A percentile compares a stretch with the other conserved stretches of the same genome.
Conservation (phyloP, 2,797 vertebrate genomes). For the Myotis pilosus region DNA sequence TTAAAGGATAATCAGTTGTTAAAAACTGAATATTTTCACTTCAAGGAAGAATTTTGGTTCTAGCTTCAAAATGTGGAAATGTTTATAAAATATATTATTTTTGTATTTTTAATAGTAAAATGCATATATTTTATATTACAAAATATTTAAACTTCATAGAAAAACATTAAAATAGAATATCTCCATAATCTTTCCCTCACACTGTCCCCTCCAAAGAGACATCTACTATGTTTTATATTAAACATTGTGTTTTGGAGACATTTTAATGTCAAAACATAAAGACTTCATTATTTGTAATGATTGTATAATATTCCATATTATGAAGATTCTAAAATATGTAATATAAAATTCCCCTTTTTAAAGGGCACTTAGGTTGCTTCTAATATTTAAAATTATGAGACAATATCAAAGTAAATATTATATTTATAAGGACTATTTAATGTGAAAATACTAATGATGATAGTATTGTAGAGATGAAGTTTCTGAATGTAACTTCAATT, state of each 20-base stretch:
- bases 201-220: not conserved
- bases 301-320: not conserved
- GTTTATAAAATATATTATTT: not conserved
- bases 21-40: not conserved
- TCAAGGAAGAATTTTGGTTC: not conserved
- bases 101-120: not conserved
- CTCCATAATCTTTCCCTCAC: not conserved
- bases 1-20: not conserved
- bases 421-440: not conserved
- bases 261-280: not conserved
- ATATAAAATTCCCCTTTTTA: not conserved
- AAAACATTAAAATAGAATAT: not conserved
- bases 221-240: not conserved
- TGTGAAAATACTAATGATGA: not conserved
- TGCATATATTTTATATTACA: not conserved
- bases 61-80: constrained; percentile 6
- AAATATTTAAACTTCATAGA: not conserved
- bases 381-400: not conserved
- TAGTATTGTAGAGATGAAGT: not conserved
- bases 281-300: not conserved
- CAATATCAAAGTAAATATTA: not conserved
- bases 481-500: not conserved
- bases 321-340: not conserved
- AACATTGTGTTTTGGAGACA: not conserved
- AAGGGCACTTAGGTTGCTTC: not conserved